Evolutionary conservation across 1,140 invertebrate genomes (phyloP), one percentile per base, ranked within the genome.

Genomic region (Adoxophyes honmai): DNA sequence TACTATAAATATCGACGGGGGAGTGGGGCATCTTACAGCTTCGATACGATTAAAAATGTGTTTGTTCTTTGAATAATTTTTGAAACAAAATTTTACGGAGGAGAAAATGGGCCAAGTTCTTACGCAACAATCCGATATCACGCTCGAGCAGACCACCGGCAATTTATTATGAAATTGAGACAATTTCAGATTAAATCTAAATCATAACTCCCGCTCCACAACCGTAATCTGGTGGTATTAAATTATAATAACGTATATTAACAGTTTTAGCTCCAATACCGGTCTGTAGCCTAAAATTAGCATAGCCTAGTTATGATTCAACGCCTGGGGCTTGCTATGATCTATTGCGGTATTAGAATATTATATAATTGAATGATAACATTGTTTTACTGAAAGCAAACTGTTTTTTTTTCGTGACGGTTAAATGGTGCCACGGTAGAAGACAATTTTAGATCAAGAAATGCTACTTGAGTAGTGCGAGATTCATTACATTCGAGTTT

Each of bases 111-210:
- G 16, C 39, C 39, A 44, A 18, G 16, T 44, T 11, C 16, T 21
- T 44, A 18, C 15, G 39, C 39, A 44, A 44, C 39, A 39, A 39
- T 39, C 3, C 37, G 1, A 44, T 18, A 44, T 1, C 13, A 15
- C 16, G 18, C 39, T 4, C 16, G 39, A 44, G 18, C 18, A 15
- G 39, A 44, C 39, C 15, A 42, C 38, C 39, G 39, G 10, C 16
- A 44, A 44, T 44, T 44, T 44, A 44, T 44, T 44, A 44, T 44
- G 18, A 44, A 44, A 44, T 44, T 44, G 15, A 44, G 39, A 21
- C 39, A 44, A 44, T 44, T 44, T 44, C 18, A 44, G 39, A 44
- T 44, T 44, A 44, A 44, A 44, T 44, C 39, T 18, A 44, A 44
- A 44, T 16, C 39, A 21, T 44, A 44, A 44, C 39, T 44, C 15